These are phyloP conservation scores for Drosophila paulistorum DNA, from an alignment of 1,140 invertebrate genomes.

Conservation along the genomic window DNA sequence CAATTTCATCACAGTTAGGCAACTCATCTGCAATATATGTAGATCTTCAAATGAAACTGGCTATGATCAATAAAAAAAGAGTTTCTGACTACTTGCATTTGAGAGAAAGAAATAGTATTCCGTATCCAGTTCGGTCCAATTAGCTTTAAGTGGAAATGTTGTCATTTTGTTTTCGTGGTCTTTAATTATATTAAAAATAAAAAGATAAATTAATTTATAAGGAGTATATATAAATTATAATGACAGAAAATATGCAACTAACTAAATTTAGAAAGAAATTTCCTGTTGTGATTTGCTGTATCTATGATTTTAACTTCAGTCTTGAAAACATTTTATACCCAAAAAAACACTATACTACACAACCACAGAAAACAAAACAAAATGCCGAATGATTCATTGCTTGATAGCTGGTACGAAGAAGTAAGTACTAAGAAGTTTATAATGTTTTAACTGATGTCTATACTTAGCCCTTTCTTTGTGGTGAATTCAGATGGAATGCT, in stretches of 20 bases:
- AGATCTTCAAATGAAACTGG: background rate
- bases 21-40: conserved; percentile 36
- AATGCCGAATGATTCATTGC: background rate
- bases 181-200: too few relatives aligned
- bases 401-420: background rate
- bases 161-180: too few relatives aligned
- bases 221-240: too few relatives aligned
- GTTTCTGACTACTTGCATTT: conserved; percentile 21
- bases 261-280: background rate
- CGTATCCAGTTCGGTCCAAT: conserved; percentile 17
- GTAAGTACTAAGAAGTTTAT: background rate
- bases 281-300: background rate
- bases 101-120: conserved; percentile 26
- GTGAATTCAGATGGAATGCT: background rate
- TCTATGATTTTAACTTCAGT: background rate
- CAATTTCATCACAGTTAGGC: conserved; percentile 34
- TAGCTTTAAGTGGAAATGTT: background rate
- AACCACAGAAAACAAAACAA: background rate
- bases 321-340: background rate
- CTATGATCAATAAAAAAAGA: background rate
- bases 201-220: background rate
- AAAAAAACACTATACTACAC: background rate
- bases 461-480: background rate
- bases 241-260: background rate
- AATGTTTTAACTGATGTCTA: background rate